Evolutionary conservation across 2,888 invertebrate genomes (phyloP).

Genomic region (Selenia dentaria): DNA sequence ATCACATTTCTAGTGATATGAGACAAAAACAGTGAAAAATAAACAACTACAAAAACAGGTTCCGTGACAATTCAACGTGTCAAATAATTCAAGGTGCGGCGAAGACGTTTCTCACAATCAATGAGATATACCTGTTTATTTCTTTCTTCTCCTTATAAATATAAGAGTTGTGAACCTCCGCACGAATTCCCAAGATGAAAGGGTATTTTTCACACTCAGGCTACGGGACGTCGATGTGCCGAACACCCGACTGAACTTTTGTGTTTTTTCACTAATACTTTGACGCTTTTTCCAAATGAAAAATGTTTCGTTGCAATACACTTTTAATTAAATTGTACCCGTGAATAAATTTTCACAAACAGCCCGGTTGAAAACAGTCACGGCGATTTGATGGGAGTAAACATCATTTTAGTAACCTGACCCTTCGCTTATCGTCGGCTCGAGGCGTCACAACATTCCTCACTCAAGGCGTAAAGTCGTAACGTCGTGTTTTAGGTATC

Average conservation of each 20-base stretch:
- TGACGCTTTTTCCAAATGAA: conserved; percentile 34
- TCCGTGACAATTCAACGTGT: conserved; percentile 77
- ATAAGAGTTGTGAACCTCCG: conserved; percentile 76
- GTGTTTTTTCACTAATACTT: conserved; percentile 55
- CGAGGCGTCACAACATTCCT: conserved; percentile 50
- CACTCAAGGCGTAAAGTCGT: conserved; percentile 61
- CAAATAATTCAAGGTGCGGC: conserved; percentile 78
- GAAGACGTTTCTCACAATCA: conserved; percentile 77
- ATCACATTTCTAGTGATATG: no score
- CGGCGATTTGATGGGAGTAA: conserved; percentile 25
- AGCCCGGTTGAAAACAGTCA: conserved; percentile 18
- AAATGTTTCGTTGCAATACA: conserved; percentile 18
- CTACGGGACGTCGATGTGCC: conserved; percentile 38
- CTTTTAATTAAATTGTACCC: conserved; percentile 22
- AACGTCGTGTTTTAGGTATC: conserved; percentile 65
- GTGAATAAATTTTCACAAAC: conserved; percentile 21
- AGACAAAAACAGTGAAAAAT: no score
- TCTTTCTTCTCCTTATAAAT: conserved; percentile 75
- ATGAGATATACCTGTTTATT: conserved; percentile 79
- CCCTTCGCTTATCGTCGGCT: conserved; percentile 44
- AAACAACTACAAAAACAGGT: no score
- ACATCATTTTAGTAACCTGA: conserved; percentile 28
- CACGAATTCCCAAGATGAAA: conserved; percentile 80
- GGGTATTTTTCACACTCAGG: conserved; percentile 74
- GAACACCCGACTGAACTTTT: conserved; percentile 53